Evolutionary conservation across 2,888 invertebrate species (phyloP), one percentile per base, ranked within the genome.

Genomic region (Limnephilus marmoratus): DNA sequence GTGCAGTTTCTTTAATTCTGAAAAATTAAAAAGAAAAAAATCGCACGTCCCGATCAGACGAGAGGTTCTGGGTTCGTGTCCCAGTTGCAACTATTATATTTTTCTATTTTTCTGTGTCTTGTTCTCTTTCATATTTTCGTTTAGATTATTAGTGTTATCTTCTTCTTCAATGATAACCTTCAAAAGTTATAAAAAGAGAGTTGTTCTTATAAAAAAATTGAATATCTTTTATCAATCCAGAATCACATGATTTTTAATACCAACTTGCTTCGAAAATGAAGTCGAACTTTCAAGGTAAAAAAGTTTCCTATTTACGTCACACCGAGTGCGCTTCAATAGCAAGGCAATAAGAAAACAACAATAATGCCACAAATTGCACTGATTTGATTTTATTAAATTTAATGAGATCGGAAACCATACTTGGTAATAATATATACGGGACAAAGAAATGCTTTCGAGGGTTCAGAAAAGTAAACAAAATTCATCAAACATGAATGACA

Each of bases 401-500:
- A n/a, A 24, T n/a, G 24, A 68, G 9, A 68, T 68, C 7, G 18
- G 2, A 53, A 68, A 68, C 68, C 24, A 4, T 53, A 53, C 15
- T 68, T 53, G 15, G 53, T 18, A 53, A 53, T 53, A 53, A 53
- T 18, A 15, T 53, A 18, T 53, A 68, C 9, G 24, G 24, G 24
- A 9, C 15, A n/a, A 68, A 68, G 18, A 24, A 68, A 68, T 68
- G 24, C 24, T 68, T n/a, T 68, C n/a, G 24, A n/a, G 68, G 24
- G 24, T 9, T 29, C 34, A 82, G 34, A n/a, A 86, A 49, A 86
- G n/a, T 41, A 45, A 87, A 87, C 87, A 68, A 68, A 87, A 87
- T 87, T 87, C 87, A 87, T 87, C 87, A 87, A 68, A 87, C 87
- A 87, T 87, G 87, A 34, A 53, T 87, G 87, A 87, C 68, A 87